A percentile compares a stretch with the other conserved stretches of the same genome.
phyloP scores from a whole-genome alignment of 2,797 vertebrate species.

The Pipistrellus pipistrellus region DNA sequence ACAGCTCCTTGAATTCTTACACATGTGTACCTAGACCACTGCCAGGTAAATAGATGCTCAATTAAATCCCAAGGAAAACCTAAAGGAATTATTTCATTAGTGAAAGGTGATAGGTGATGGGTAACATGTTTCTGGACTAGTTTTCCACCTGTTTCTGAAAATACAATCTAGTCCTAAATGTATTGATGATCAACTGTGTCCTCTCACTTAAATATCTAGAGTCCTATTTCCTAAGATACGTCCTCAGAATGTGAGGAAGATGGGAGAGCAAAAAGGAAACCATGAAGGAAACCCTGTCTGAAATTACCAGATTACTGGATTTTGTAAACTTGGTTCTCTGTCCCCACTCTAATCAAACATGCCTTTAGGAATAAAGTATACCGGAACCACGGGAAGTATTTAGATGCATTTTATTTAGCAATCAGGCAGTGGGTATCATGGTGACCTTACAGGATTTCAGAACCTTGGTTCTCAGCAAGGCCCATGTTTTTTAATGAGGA shows the following conservation, averaged over 20 bases:
- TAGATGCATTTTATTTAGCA: conserved; percentile 77
- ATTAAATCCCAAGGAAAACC: neutral
- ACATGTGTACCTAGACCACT: neutral
- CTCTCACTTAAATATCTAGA: neutral
- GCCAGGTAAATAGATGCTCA: neutral
- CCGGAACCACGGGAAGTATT: neutral
- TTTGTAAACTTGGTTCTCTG: neutral
- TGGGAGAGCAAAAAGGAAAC: neutral
- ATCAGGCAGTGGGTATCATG: neutral
- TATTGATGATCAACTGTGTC: neutral
- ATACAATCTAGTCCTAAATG: neutral
- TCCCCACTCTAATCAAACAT: neutral
- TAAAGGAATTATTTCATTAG: neutral
- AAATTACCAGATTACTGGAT: neutral
- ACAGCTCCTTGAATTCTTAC: neutral
- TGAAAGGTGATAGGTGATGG: neutral
- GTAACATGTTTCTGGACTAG: neutral
- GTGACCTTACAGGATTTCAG: conserved; percentile 32
- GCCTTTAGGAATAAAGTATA: neutral
- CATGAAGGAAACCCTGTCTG: neutral
- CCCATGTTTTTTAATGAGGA: conserved; percentile 58
- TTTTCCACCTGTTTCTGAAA: conserved; percentile 29
- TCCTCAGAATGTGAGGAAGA: neutral
- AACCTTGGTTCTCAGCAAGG: conserved; percentile 65
- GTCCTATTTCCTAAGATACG: neutral